These are phyloP conservation scores for Ceratina calcarata DNA, from an alignment of 1,140 invertebrate genomes.

Conservation along the genomic window DNA sequence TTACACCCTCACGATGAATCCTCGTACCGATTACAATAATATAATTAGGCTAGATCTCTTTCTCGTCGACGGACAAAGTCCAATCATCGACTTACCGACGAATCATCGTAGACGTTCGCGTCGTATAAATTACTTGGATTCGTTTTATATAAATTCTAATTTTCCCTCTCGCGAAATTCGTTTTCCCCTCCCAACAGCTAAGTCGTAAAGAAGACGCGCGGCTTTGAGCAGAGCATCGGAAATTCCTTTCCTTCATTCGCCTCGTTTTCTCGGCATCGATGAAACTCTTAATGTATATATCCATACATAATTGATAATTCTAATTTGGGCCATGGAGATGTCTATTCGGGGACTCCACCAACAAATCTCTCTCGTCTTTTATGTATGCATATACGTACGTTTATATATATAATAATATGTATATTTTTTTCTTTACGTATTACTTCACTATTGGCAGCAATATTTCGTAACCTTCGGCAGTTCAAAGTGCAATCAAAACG, in stretches of 20 bases:
- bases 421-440: slow-evolving; percentile 10
- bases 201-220: neutral
- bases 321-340: slow-evolving; percentile 70
- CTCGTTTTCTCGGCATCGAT: neutral
- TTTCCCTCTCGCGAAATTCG: neutral
- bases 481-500: slow-evolving; percentile 64
- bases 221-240: slow-evolving; percentile 33
- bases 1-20: slow-evolving; percentile 17
- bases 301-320: slow-evolving; percentile 56
- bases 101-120: slow-evolving; percentile 36
- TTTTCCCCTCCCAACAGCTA: neutral
- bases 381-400: neutral
- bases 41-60: slow-evolving; percentile 56
- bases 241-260: neutral
- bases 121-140: slow-evolving; percentile 20
- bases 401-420: slow-evolving; percentile 15
- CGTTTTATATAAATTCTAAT: slow-evolving; percentile 33
- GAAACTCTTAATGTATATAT: slow-evolving; percentile 2
- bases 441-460: slow-evolving; percentile 45
- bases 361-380: neutral
- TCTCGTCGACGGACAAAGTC: slow-evolving; percentile 22
- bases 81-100: slow-evolving; percentile 11
- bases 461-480: slow-evolving; percentile 54
- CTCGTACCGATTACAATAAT: slow-evolving; percentile 36
- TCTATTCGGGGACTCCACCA: slow-evolving; percentile 6